Evolutionary conservation across 1,140 invertebrate genomes (phyloP).

Genomic region (Achroia grisella): DNA sequence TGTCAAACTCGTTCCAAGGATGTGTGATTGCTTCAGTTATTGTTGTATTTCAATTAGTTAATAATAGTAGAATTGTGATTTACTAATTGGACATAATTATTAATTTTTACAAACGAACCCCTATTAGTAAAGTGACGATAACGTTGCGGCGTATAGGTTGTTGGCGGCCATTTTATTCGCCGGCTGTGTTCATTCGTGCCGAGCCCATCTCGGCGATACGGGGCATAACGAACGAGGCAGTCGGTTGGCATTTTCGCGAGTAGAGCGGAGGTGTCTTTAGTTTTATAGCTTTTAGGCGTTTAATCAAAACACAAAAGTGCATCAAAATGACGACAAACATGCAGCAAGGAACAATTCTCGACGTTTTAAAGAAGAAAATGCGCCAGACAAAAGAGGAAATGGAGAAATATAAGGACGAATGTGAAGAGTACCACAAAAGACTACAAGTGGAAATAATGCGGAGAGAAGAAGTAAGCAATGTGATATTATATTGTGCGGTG

Average conservation of each 20-base stretch:
- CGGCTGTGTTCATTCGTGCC: conserved; percentile 68
- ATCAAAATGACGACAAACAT: conserved; percentile 88
- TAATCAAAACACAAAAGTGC: conserved; percentile 60
- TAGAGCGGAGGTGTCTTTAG: conserved; percentile 63
- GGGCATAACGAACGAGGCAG: conserved; percentile 58
- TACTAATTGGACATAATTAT: background rate
- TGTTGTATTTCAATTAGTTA: conserved; percentile 25
- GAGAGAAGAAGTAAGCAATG: conserved; percentile 93
- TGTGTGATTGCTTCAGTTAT: conserved; percentile 35
- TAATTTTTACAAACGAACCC: conserved; percentile 12
- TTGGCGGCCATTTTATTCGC: conserved; percentile 72
- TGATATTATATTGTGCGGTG: conserved; percentile 52
- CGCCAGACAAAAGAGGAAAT: conserved; percentile 97
- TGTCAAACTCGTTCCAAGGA: conserved; percentile 50
- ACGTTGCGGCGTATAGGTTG: conserved; percentile 47
- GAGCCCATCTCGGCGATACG: conserved; percentile 67
- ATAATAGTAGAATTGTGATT: conserved; percentile 11
- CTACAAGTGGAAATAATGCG: conserved; percentile 92
- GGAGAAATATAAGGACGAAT: conserved; percentile 97
- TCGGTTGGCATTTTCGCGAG: conserved; percentile 72
- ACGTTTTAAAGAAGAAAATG: conserved; percentile 99
- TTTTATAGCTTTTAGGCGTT: conserved; percentile 62
- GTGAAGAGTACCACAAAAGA: conserved; percentile 92
- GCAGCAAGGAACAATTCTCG: conserved; percentile 88
- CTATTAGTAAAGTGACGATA: conserved; percentile 43